Percentiles rank a stretch among this genome's conserved stretches.
Evolutionary conservation across 2,888 invertebrate species (phyloP).

Genomic region (Alcis repandata): DNA sequence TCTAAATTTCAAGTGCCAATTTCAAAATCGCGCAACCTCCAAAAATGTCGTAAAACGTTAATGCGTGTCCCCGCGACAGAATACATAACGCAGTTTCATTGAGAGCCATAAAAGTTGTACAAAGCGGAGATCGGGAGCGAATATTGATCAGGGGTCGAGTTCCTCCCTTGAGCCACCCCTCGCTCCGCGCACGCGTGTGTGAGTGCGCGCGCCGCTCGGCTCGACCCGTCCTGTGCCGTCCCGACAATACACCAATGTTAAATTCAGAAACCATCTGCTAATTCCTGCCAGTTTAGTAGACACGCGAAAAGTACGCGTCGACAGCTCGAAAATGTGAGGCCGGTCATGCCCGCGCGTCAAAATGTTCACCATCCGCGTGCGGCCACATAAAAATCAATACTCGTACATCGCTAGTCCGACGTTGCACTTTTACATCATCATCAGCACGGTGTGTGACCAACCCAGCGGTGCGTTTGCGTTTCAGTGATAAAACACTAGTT

Average conservation of each 20-base stretch:
- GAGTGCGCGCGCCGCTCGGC: conserved; percentile 56
- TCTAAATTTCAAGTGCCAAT: not conserved
- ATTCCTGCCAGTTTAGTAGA: conserved; percentile 42
- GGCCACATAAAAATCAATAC: conserved; percentile 75
- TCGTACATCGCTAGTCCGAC: conserved; percentile 62
- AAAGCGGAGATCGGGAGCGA: conserved; percentile 68
- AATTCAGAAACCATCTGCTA: conserved; percentile 49
- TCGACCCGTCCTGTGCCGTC: conserved; percentile 56
- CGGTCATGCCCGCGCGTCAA: conserved; percentile 42
- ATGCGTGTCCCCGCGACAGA: conserved; percentile 32
- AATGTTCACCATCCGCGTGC: conserved; percentile 55
- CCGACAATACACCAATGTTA: conserved; percentile 60
- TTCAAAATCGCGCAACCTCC: conserved; percentile 12
- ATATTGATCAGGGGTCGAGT: conserved; percentile 79
- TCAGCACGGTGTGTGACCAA: conserved; percentile 60
- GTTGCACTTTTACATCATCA: conserved; percentile 62
- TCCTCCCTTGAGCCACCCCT: conserved; percentile 44
- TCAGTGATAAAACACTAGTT: conserved; percentile 73
- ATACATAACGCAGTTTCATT: conserved; percentile 60
- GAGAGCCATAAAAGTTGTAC: conserved; percentile 70
- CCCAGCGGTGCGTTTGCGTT: conserved; percentile 77
- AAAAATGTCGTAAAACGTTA: conserved; percentile 33
- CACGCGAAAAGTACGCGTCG: conserved; percentile 39
- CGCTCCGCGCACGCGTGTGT: conserved; percentile 42
- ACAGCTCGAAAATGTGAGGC: conserved; percentile 52